phyloP scores from a whole-genome alignment of 2,888 invertebrate species.

The Hydraecia micacea region DNA sequence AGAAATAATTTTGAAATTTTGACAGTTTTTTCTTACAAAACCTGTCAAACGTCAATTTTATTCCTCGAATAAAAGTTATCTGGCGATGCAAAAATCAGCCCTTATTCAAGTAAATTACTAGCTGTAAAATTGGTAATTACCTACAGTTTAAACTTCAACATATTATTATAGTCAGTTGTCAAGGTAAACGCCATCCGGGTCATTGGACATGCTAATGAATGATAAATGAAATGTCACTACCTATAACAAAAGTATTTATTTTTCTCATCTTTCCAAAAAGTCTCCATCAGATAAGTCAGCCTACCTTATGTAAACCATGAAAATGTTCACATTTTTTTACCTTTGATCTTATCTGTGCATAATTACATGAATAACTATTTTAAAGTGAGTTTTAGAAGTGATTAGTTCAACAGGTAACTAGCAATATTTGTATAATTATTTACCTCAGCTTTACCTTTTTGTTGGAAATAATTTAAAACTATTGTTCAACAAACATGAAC shows the following conservation, averaged over 20 bases:
- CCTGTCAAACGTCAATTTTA: too few species aligned
- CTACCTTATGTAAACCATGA: neutral
- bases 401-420: neutral
- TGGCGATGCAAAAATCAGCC: too few species aligned
- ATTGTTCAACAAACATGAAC: neutral
- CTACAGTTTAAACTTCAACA: neutral
- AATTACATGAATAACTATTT: too few species aligned
- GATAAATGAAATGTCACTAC: conserved; percentile 22
- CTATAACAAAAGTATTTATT: neutral
- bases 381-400: neutral
- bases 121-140: neutral
- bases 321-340: neutral
- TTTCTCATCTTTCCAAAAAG: neutral
- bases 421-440: too few species aligned
- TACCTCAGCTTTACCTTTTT: neutral
- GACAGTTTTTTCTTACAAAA: too few species aligned
- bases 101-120: too few species aligned
- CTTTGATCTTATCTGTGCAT: neutral
- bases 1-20: too few species aligned
- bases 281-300: neutral
- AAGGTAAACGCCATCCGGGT: conserved; percentile 26
- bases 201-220: conserved; percentile 22
- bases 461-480: neutral
- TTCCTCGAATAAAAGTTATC: too few species aligned
- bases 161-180: conserved; percentile 12